A percentile compares a stretch with the other conserved stretches of the same genome.
Evolutionary conservation across 2,888 invertebrate genomes (phyloP).

Genomic region (Brenthis ino): DNA sequence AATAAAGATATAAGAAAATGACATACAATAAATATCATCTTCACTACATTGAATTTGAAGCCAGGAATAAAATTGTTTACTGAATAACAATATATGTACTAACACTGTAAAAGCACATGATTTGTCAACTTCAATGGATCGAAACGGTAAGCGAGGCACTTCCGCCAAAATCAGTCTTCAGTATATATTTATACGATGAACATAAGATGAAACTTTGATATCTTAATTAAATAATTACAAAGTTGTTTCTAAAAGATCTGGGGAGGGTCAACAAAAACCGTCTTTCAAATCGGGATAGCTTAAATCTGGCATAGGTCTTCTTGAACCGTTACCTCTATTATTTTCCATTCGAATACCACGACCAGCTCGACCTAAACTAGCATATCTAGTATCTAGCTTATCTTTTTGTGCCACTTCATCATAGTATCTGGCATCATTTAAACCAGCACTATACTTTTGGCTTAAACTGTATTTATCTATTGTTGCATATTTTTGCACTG

Average conservation of each 20-base stretch:
- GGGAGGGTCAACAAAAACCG: conserved; percentile 87
- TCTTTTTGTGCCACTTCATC: conserved; percentile 79
- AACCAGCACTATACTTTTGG: conserved; percentile 78
- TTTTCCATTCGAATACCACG: conserved; percentile 68
- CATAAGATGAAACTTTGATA: conserved; percentile 24
- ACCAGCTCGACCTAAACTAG: conserved; percentile 74
- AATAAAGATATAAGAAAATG: conserved; percentile 2
- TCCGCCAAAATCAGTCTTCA: conserved; percentile 77
- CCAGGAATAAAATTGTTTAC: conserved; percentile 19
- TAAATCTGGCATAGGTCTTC: conserved; percentile 74
- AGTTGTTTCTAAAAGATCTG: conserved; percentile 76
- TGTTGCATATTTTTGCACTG: conserved; percentile 79
- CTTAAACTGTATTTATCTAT: conserved; percentile 81
- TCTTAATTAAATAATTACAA: conserved; percentile 53
- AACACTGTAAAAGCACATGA: conserved; percentile 33
- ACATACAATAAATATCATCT: conserved; percentile 6
- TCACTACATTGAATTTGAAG: conserved; percentile 15
- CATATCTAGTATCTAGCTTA: conserved; percentile 77
- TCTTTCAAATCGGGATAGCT: conserved; percentile 85
- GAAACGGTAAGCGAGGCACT: conserved; percentile 64
- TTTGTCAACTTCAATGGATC: conserved; percentile 46
- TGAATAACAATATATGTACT: conserved; percentile 25
- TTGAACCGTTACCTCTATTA: conserved; percentile 68
- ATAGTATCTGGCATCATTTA: conserved; percentile 79
- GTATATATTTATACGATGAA: conserved; percentile 58